phyloP scores from a whole-genome alignment of 2,113 vertebrate genomes.

The Porphyrio hochstetteri region DNA sequence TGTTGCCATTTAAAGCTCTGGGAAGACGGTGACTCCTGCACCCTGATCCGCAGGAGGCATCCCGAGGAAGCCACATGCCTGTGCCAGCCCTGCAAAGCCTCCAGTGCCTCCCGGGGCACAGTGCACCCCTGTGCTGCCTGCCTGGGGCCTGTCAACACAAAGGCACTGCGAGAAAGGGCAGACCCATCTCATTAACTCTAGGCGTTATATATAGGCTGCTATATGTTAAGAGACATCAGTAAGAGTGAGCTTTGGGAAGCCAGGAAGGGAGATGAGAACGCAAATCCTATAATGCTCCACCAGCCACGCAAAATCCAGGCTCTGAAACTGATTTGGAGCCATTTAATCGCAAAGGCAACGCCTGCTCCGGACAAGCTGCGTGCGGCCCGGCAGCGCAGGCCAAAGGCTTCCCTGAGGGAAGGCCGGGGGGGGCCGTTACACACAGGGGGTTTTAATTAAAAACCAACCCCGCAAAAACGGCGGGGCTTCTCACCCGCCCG shows the following conservation, averaged over 20 bases:
- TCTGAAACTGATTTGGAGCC: rapidly evolving
- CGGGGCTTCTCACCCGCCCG: background rate
- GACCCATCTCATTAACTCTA: rapidly evolving
- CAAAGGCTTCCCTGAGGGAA: background rate
- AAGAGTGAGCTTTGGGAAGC: background rate
- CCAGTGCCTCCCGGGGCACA: background rate
- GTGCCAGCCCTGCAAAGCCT: background rate
- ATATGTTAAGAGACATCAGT: background rate
- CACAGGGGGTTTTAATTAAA: background rate
- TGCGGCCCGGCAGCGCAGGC: background rate
- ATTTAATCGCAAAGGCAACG: background rate
- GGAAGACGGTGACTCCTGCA: background rate
- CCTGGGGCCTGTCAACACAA: background rate
- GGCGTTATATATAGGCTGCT: background rate
- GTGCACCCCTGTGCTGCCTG: background rate
- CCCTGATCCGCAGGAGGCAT: rapidly evolving
- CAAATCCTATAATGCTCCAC: background rate
- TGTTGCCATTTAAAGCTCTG: background rate
- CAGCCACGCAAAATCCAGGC: background rate
- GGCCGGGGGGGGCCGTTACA: background rate
- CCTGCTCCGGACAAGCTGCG: background rate
- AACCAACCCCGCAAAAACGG: background rate
- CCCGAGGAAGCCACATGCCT: background rate
- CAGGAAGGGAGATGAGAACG: background rate
- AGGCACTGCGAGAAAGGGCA: background rate